Evolutionary conservation across 2,888 invertebrate genomes (phyloP).

Genomic region (Caenorhabditis doughertyi): DNA sequence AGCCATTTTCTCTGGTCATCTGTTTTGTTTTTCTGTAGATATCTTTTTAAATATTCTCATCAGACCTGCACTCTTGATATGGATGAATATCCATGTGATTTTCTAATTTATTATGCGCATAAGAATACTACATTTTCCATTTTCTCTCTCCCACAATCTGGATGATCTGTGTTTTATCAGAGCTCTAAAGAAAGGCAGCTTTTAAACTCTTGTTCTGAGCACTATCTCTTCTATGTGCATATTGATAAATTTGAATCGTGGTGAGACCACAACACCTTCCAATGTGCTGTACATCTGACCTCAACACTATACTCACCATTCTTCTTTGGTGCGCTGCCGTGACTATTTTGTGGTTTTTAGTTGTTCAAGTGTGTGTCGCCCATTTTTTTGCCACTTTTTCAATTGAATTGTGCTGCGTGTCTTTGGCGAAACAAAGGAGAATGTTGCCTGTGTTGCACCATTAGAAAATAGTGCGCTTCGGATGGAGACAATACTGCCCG

Average conservation of each 20-base stretch:
- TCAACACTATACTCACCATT: not conserved
- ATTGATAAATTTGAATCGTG: not conserved
- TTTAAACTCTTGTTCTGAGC: too few relatives aligned
- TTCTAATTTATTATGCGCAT: not conserved
- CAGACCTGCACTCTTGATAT: not conserved
- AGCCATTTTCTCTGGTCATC: slow-evolving; percentile 9
- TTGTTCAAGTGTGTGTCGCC: slow-evolving; percentile 20
- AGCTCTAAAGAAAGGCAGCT: not conserved
- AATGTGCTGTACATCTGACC: not conserved
- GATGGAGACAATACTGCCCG: slow-evolving; percentile 17
- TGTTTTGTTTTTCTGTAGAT: not conserved
- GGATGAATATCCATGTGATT: not conserved
- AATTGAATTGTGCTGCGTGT: slow-evolving; percentile 47
- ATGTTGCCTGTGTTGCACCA: slow-evolving; percentile 34
- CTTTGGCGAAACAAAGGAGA: slow-evolving; percentile 51
- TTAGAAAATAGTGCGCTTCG: slow-evolving; percentile 27
- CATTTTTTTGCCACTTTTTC: slow-evolving; percentile 32
- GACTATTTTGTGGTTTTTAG: not conserved
- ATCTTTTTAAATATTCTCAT: not conserved
- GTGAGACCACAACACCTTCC: slow-evolving; percentile 1
- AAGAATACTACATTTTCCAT: not conserved
- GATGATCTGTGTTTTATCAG: not conserved
- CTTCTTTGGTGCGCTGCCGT: not conserved
- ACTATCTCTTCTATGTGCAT: not conserved
- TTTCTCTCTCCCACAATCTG: not conserved